Evolutionary conservation across 2,113 vertebrate genomes (phyloP), one percentile per base, ranked within the genome.

Genomic region (Blennius ocellaris): DNA sequence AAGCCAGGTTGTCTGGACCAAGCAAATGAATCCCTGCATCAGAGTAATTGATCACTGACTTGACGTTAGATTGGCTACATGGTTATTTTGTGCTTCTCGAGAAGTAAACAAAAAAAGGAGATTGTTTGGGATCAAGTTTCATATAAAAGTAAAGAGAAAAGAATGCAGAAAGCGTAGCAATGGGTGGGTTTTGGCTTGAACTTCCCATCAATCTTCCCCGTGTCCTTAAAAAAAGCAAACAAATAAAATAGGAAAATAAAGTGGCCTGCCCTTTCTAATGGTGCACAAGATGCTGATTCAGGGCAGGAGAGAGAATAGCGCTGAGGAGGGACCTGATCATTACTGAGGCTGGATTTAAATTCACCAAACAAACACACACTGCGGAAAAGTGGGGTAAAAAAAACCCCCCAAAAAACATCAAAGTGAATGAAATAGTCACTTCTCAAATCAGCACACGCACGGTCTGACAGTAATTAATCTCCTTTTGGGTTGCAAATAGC

Each of bases 391-490:
- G 21, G 21, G 21, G 21, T 36, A 45, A 30, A 73, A 54, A 79
- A 14, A 45, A n/a, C n/a, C n/a, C 47, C 10, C 63, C 69, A 70
- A 67, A 58, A 66, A 11, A 0, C n/a, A 62, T 57, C 53, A 43
- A 56, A 67, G 44, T 5, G 1, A 62, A 69, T 47, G 41, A 76
- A 68, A 53, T 49, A 40, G 75, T 76, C 39, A 11, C n/a, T 45
- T 43, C 69, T 69, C 36, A 38, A 38, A 64, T 60, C 1, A 17
- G 47, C 5, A 3, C 51, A 51, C 3, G 47, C 49, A 55, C 11
- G 53, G 8, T 40, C 51, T 45, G 38, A 51, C 40, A 70, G 73
- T 85, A 73, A 90, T 89, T 75, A 83, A 87, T 90, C 84, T 81
- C 52, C 43, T 53, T 86, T 86, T 80, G 77, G 71, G 53, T 68